Evolutionary conservation across 2,888 invertebrate genomes (phyloP).

Genomic region (Strigamia transsilvanica): DNA sequence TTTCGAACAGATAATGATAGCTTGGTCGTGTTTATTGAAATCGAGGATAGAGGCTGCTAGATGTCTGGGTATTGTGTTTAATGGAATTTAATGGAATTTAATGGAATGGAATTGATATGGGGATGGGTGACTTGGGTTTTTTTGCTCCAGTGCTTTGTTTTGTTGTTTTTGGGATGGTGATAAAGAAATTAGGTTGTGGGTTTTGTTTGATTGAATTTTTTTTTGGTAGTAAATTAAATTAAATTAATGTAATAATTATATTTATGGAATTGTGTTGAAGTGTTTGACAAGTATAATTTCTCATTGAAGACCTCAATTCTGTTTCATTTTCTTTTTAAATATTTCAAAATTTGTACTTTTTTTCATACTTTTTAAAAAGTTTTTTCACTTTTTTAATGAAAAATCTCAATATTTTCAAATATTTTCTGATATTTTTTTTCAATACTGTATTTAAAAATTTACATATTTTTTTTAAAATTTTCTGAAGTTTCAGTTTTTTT

Average conservation of each 20-base stretch:
- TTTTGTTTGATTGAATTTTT: not conserved
- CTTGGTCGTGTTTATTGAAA: not conserved
- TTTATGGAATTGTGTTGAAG: not conserved
- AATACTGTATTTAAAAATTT: too few relatives aligned
- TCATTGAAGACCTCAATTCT: slow-evolving; percentile 39
- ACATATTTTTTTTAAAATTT: too few relatives aligned
- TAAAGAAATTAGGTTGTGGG: too few relatives aligned
- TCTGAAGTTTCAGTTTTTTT: too few relatives aligned
- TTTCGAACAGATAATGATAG: not conserved
- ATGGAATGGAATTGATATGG: not conserved
- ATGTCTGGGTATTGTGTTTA: not conserved
- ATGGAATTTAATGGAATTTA: not conserved
- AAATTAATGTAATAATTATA: not conserved
- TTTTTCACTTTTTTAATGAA: too few relatives aligned
- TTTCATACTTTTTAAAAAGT: not conserved
- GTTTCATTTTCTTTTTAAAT: not conserved
- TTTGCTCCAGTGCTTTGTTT: too few relatives aligned
- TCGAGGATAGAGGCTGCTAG: not conserved
- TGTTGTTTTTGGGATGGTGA: too few relatives aligned
- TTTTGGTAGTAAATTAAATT: not conserved
- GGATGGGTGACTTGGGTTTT: too few relatives aligned
- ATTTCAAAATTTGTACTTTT: not conserved
- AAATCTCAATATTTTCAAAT: too few relatives aligned
- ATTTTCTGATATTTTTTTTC: too few relatives aligned
- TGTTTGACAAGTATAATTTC: slow-evolving; percentile 12